Evolutionary conservation across 64 coral and sea anemone species (phyloP).

Genomic region (Hydrozoanthus tunicans): DNA sequence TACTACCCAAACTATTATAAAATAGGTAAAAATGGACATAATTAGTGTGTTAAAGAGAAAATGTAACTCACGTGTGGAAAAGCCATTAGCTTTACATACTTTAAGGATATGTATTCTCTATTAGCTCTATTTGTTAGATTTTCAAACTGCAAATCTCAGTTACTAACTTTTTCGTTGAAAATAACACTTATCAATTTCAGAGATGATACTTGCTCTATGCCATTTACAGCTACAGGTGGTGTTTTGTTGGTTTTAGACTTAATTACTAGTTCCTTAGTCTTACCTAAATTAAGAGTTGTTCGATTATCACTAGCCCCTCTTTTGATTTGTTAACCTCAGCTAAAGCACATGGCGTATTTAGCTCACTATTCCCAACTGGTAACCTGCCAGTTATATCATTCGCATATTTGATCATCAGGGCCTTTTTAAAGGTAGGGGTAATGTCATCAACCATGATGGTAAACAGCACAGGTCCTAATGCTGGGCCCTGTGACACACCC

Average conservation of each 20-base stretch:
- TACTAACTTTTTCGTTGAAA: neutral
- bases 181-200: neutral
- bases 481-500: neutral
- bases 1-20: neutral
- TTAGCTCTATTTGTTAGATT: neutral
- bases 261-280: neutral
- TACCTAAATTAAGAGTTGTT: neutral
- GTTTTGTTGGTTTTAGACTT: neutral
- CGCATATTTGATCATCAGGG: slow-evolving; percentile 9
- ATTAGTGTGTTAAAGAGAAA: neutral
- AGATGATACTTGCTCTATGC: neutral
- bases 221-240: neutral
- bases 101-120: neutral
- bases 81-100: neutral
- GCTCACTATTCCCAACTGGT: neutral
- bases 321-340: neutral
- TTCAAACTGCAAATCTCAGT: slow-evolving; percentile 1
- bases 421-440: neutral
- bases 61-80: neutral
- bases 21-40: neutral
- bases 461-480: neutral
- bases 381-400: neutral
- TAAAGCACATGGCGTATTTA: neutral
- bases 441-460: slow-evolving; percentile 31
- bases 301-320: neutral